Conservation (phyloP, 2,888 invertebrate genomes). For the Belgica antarctica region DNA sequence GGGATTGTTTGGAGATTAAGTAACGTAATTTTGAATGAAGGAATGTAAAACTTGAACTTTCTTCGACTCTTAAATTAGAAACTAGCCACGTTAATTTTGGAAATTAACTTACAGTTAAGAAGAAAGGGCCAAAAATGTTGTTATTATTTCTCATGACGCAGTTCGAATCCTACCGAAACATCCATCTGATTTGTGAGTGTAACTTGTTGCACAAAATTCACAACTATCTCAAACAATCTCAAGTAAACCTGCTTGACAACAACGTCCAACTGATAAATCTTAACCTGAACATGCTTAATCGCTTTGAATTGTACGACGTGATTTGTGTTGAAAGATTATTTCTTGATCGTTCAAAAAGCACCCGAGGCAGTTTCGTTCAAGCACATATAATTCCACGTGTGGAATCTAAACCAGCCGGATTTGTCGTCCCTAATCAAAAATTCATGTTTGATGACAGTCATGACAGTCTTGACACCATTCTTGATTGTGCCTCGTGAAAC, state of each 20-base stretch:
- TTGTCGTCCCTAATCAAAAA: background rate
- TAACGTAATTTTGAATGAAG: too few relatives aligned
- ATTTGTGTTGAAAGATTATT: background rate
- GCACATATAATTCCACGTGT: too few relatives aligned
- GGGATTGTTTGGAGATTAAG: too few relatives aligned
- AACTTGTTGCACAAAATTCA: background rate
- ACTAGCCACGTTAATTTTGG: too few relatives aligned
- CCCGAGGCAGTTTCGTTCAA: background rate
- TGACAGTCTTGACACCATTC: background rate
- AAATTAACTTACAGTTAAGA: too few relatives aligned
- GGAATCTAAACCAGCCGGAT: too few relatives aligned
- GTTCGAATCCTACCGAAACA: background rate
- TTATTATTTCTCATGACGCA: too few relatives aligned
- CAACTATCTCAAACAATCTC: background rate
- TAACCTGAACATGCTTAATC: background rate
- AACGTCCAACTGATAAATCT: background rate
- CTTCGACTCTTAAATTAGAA: too few relatives aligned
- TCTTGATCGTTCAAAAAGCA: background rate
- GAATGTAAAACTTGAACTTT: too few relatives aligned
- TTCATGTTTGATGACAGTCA: background rate
- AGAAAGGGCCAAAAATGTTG: too few relatives aligned
- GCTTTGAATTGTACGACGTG: too few relatives aligned
- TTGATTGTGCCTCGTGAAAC: slow-evolving; percentile 1
- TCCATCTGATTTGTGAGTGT: background rate
- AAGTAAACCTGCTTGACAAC: background rate